A percentile compares a stretch with the other conserved stretches of the same genome.
phyloP scores from a whole-genome alignment of 2,888 invertebrate species.

The Lamellibrachia satsuma region DNA sequence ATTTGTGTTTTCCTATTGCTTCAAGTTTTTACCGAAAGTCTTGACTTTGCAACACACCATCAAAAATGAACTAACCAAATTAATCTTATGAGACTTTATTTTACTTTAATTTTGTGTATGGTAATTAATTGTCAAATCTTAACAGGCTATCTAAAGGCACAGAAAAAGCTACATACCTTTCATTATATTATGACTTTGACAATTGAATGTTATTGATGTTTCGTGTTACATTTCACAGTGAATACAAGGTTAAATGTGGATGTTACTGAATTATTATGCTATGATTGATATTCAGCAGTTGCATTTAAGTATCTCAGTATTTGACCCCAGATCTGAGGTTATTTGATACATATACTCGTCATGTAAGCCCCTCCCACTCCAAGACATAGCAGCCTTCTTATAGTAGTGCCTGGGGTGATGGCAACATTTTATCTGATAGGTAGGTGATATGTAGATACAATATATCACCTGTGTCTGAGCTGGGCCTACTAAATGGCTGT shows the following conservation, averaged over 20 bases:
- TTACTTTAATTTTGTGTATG: too few species aligned
- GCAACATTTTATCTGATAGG: background rate
- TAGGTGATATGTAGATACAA: constrained; percentile 13
- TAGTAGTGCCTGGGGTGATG: background rate
- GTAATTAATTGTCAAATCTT: too few species aligned
- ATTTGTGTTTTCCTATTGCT: too few species aligned
- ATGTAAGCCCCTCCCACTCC: background rate
- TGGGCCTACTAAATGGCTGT: background rate
- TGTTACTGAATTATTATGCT: background rate
- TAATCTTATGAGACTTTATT: background rate
- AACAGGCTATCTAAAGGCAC: too few species aligned
- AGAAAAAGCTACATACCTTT: background rate
- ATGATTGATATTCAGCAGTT: background rate
- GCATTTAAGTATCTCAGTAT: background rate
- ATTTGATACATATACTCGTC: background rate
- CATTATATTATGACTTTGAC: background rate
- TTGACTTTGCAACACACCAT: too few species aligned
- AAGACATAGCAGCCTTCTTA: background rate
- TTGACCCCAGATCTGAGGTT: constrained; percentile 17
- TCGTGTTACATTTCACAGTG: too few species aligned
- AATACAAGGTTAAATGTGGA: background rate
- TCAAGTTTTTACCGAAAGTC: too few species aligned
- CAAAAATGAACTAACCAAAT: too few species aligned
- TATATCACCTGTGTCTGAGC: background rate
- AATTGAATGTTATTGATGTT: background rate